phyloP scores from a whole-genome alignment of 2,113 vertebrate genomes.

The Nerophis ophidion region DNA sequence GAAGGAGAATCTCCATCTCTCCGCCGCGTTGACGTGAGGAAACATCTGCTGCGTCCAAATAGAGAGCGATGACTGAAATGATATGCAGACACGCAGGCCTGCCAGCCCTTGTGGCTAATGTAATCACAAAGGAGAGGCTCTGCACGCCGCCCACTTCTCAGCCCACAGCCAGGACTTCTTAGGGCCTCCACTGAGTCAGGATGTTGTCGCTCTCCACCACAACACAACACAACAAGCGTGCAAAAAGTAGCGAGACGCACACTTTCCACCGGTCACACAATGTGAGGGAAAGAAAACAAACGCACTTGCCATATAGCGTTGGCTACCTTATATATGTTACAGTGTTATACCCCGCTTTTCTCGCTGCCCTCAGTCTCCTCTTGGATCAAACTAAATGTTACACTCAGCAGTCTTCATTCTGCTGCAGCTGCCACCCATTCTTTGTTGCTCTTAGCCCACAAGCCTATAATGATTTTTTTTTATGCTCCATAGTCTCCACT shows the following conservation, averaged over 20 bases:
- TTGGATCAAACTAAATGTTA: too few relatives aligned
- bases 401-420: too few relatives aligned
- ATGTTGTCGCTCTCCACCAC: not conserved
- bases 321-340: too few relatives aligned
- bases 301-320: too few relatives aligned
- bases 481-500: too few relatives aligned
- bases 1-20: constrained; percentile 38
- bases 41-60: constrained; percentile 75
- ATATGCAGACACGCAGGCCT: constrained; percentile 57
- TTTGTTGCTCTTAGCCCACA: too few relatives aligned
- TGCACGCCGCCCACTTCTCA: not conserved
- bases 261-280: not conserved
- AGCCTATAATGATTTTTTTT: too few relatives aligned
- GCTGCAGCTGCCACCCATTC: too few relatives aligned
- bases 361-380: too few relatives aligned
- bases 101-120: constrained; percentile 28
- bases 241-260: not conserved
- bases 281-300: too few relatives aligned
- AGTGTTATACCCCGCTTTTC: too few relatives aligned
- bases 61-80: constrained; percentile 73
- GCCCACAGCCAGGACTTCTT: not conserved
- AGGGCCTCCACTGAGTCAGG: not conserved
- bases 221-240: not conserved
- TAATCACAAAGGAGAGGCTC: constrained; percentile 10
- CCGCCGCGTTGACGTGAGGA: constrained; percentile 66